Percentiles rank a stretch among this genome's conserved stretches.
Conservation (phyloP, 1,140 invertebrate genomes). For the Cheumatopsyche charites region DNA sequence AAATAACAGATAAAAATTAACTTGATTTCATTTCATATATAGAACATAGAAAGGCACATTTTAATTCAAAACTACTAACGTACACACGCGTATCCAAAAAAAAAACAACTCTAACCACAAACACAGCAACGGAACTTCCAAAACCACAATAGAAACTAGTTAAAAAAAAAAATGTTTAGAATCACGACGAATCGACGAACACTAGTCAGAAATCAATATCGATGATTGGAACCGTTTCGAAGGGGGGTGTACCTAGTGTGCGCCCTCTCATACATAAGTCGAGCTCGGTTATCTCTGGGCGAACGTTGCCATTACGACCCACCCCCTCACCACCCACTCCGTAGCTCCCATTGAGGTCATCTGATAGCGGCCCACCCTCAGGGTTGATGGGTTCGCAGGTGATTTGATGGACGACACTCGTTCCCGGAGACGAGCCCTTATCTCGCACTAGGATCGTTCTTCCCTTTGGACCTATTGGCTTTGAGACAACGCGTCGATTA, state of each 20-base stretch:
- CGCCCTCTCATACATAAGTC: too few species aligned
- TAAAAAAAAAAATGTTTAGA: neutral
- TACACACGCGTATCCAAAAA: too few species aligned
- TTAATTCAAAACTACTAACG: too few species aligned
- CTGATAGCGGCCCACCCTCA: conserved; percentile 10
- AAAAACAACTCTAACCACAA: too few species aligned
- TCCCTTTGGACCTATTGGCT: neutral
- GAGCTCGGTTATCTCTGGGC: too few species aligned
- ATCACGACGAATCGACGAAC: neutral
- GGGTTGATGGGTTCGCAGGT: conserved; percentile 29
- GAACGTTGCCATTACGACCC: too few species aligned
- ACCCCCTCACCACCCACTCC: too few species aligned
- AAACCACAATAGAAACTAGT: neutral
- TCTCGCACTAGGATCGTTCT: too few species aligned
- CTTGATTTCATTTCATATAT: too few species aligned
- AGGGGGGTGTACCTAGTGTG: neutral
- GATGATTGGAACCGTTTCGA: conserved; percentile 33
- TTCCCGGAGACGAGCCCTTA: neutral
- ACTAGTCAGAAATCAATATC: conserved; percentile 31
- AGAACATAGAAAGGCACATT: too few species aligned
- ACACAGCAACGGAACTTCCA: neutral
- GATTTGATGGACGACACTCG: conserved; percentile 35
- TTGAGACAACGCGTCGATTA: conserved; percentile 5
- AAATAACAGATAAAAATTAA: too few species aligned
- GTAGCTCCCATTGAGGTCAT: conserved; percentile 16